A percentile compares a stretch with the other conserved stretches of the same genome.
These are phyloP conservation scores for Fissipunctia ypsillon DNA, from an alignment of 2,888 invertebrate genomes.

Conservation along the genomic window DNA sequence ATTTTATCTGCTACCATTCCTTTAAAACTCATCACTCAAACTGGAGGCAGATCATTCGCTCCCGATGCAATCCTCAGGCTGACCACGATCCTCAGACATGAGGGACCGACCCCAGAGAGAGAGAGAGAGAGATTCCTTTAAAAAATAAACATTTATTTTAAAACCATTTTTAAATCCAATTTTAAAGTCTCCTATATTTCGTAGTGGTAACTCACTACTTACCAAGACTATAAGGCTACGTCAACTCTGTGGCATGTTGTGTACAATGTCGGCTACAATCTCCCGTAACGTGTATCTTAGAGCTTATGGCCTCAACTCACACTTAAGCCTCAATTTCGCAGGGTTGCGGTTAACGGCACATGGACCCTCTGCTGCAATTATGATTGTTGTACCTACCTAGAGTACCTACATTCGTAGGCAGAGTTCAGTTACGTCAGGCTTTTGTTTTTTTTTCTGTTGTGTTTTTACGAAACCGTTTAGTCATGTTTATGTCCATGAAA, in stretches of 20 bases:
- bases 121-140: no score
- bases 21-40: no score
- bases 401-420: not conserved
- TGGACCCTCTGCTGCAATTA: constrained; percentile 35
- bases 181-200: constrained; percentile 8
- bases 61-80: no score
- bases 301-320: constrained; percentile 53
- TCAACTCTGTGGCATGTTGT: constrained; percentile 28
- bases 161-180: not conserved
- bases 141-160: no score
- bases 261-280: constrained; percentile 38
- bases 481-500: not conserved
- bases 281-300: constrained; percentile 45
- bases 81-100: no score
- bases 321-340: constrained; percentile 55
- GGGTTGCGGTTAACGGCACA: constrained; percentile 42
- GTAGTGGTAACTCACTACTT: not conserved
- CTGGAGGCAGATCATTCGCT: no score
- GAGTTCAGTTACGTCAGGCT: not conserved
- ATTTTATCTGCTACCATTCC: not conserved
- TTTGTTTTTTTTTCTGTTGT: constrained; percentile 10
- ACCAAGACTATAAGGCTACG: not conserved
- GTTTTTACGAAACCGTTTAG: not conserved
- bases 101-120: no score
- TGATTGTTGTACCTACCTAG: constrained; percentile 36